Evolutionary conservation across 35 echinoderm and acorn worm genomes (phyloP).

Genomic region (Acanthaster planci): DNA sequence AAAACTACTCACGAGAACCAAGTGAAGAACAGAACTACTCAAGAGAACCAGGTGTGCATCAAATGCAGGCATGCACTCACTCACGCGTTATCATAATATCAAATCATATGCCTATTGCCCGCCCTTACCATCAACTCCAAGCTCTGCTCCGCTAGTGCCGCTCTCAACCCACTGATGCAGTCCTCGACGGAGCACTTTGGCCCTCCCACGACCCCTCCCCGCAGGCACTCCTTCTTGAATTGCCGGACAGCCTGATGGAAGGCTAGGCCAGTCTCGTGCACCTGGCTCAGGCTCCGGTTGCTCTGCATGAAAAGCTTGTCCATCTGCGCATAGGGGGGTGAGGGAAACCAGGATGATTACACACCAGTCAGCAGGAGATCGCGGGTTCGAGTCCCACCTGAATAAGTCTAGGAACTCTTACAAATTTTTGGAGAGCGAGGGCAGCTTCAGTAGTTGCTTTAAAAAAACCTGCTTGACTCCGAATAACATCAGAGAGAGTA

Average conservation of each 20-base stretch:
- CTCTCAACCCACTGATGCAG: conserved; percentile 74
- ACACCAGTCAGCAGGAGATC: too few relatives aligned
- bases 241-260: conserved; percentile 61
- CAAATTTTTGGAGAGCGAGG: too few relatives aligned
- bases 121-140: conserved; percentile 81
- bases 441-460: too few relatives aligned
- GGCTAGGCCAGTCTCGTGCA: conserved; percentile 61
- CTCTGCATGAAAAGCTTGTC: conserved; percentile 78
- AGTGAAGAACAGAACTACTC: too few relatives aligned
- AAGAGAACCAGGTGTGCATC: too few relatives aligned
- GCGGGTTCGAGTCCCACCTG: too few relatives aligned
- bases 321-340: conserved; percentile 44
- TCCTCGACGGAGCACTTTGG: conserved; percentile 88
- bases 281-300: conserved; percentile 57
- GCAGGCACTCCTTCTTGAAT: conserved; percentile 75
- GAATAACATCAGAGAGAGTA: too few relatives aligned
- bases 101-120: not conserved
- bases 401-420: too few relatives aligned
- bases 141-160: conserved; percentile 46
- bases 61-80: too few relatives aligned
- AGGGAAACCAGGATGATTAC: not conserved
- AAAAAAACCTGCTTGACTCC: too few relatives aligned
- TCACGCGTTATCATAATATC: too few relatives aligned
- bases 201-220: conserved; percentile 47
- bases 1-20: too few relatives aligned